Evolutionary conservation across 1,140 invertebrate genomes (phyloP), one percentile per base, ranked within the genome.

Genomic region (Zeugodacus cucurbitae): DNA sequence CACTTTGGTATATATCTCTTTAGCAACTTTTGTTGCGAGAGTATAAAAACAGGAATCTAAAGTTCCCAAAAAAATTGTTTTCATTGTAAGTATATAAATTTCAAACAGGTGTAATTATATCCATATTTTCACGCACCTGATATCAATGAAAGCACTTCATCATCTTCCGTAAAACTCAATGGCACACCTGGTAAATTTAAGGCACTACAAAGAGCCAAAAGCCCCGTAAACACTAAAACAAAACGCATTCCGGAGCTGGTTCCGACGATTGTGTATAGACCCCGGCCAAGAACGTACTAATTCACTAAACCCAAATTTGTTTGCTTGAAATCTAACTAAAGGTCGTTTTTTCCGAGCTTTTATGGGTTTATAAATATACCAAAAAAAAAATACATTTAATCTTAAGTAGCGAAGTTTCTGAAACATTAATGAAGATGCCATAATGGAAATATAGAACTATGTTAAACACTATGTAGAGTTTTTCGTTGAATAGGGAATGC

Each of bases 181-280:
- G 91, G 91, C 1, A 92, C 89, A 89, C 91, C 91, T 32, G 91
- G 90, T 87, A 92, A 37, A 57, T 91, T 89, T 1, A 91, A 88
- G 14, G 91, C 91, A 8, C 59, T 88, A 26, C 57, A n/a, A 37
- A 59, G 29, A 10, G 85, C 85, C 54, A 86, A 86, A 32, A 86
- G 11, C 8, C 54, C 57, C 0, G 54, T 34, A 29, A 57, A 7
- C 32, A 59, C 5, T 17, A 58, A 58, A 6, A 58, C 26, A 86
- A 86, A 58, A 10, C 14, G 57, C 85, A 86, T 86, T 34, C 57
- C 17, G 11, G 11, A 67, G 64, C 64, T 67, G 4, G 7, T 67
- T 32, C 17, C 64, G 64, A 32, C 26, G 26, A 1, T 26, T 62
- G 48, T 59, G 20, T 26, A 14, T 67, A 11, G 14, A 67, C 29